Evolutionary conservation across 2,888 invertebrate species (phyloP), one percentile per base, ranked within the genome.

Genomic region (Phyllotreta cruciferae): DNA sequence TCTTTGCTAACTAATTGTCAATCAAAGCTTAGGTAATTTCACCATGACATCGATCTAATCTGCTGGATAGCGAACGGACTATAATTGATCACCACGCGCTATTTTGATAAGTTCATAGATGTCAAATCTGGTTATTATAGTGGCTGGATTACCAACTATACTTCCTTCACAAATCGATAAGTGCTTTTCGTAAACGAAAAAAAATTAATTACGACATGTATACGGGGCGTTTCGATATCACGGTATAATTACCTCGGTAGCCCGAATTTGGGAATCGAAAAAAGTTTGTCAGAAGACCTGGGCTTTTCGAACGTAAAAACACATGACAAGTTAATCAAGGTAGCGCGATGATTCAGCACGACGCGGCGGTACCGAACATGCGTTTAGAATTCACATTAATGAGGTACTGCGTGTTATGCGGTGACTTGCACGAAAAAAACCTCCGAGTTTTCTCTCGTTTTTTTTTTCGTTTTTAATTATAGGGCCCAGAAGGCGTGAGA

Each of bases 281-380:
- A 49, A n/a, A 35, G 13, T 24, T n/a, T 24, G 52, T 38, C 11
- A 52, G 38, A 75, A 76, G 69, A 73, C 77, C 77, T 24, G 24
- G n/a, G 77, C 77, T 73, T 78, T 78, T 78, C 71, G 71, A 74
- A 24, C 24, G 76, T 75, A 79, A 79, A 78, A 79, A 79, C 79
- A 78, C 79, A 24, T 80, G 79, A 80, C 79, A 79, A 79, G 80
- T 80, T 79, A 80, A 80, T 80, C 80, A 79, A 79, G 77, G 49
- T n/a, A 36, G 72, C 24, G 68, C 67, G 62, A 65, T 68, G 71
- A 79, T 79, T 79, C 68, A 78, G 76, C 75, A 78, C 24, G 24
- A 24, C 24, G 24, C 24, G 24, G 79, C 72, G 73, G 76, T 73
- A 73, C 74, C 71, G 75, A 79, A 79, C 75, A 78, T 78, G 78